These are phyloP conservation scores for Eretmochelys imbricata DNA, from an alignment of 2,113 vertebrate genomes.

Conservation along the genomic window DNA sequence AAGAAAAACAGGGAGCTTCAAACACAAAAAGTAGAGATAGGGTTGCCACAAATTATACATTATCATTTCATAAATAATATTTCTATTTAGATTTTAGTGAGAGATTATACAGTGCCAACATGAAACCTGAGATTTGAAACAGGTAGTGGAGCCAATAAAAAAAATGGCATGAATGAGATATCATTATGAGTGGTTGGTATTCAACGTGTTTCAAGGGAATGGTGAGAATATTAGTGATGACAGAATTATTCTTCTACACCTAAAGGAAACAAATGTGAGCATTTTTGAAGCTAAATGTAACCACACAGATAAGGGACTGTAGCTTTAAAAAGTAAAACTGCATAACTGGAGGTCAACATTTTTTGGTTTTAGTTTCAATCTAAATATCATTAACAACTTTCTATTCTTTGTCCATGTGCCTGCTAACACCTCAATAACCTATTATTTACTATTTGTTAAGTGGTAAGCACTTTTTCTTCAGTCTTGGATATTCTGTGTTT, in stretches of 20 bases:
- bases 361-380: not conserved
- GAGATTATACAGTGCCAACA: not conserved
- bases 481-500: not conserved
- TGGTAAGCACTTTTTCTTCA: not conserved
- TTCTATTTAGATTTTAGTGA: not conserved
- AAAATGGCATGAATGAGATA: not conserved
- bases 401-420: not conserved
- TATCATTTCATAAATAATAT: too few relatives aligned
- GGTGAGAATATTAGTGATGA: not conserved
- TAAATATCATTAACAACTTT: not conserved
- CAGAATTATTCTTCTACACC: not conserved
- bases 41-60: too few relatives aligned
- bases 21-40: not conserved
- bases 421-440: not conserved
- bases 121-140: not conserved
- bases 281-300: not conserved
- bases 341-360: not conserved
- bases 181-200: rapidly evolving
- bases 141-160: not conserved
- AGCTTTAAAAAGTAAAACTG: not conserved
- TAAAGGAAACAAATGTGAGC: not conserved
- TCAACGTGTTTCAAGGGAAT: not conserved
- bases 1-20: not conserved
- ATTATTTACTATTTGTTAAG: not conserved
- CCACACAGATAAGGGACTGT: not conserved